phyloP scores from a whole-genome alignment of 2,113 vertebrate genomes.

The Tamias sibiricus region DNA sequence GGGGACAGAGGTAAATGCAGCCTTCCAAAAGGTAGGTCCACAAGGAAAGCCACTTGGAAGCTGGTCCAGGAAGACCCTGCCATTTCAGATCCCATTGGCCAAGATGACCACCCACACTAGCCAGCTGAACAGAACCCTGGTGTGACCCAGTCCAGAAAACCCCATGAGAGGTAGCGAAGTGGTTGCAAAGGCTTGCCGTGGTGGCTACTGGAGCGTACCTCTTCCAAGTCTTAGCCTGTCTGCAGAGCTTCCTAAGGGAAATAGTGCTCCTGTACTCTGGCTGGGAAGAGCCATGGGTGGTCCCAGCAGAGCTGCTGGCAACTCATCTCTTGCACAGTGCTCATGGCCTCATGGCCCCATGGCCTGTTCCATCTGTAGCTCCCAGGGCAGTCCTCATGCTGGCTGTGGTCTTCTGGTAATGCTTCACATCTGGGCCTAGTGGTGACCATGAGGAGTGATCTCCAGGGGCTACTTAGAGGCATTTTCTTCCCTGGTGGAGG shows the following conservation, averaged over 20 bases:
- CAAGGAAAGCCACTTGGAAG: background rate
- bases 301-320: background rate
- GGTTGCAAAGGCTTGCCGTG: background rate
- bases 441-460: background rate
- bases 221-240: background rate
- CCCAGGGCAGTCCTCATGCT: background rate
- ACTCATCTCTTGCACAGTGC: background rate
- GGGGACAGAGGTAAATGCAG: background rate
- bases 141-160: background rate
- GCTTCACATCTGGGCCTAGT: background rate
- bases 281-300: background rate
- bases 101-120: conserved; percentile 7
- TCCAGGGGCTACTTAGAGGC: background rate
- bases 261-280: background rate
- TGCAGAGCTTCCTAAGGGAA: background rate
- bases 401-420: background rate
- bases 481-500: background rate
- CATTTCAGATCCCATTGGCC: background rate
- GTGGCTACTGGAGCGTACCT: background rate
- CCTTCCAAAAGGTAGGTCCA: fast-evolving
- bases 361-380: background rate
- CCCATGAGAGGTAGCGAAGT: conserved; percentile 80
- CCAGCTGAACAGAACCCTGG: background rate
- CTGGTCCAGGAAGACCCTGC: background rate
- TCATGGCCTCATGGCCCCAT: background rate